Evolutionary conservation across 2,113 vertebrate species (phyloP), one percentile per base, ranked within the genome.

Genomic region (Gavialis gangeticus): DNA sequence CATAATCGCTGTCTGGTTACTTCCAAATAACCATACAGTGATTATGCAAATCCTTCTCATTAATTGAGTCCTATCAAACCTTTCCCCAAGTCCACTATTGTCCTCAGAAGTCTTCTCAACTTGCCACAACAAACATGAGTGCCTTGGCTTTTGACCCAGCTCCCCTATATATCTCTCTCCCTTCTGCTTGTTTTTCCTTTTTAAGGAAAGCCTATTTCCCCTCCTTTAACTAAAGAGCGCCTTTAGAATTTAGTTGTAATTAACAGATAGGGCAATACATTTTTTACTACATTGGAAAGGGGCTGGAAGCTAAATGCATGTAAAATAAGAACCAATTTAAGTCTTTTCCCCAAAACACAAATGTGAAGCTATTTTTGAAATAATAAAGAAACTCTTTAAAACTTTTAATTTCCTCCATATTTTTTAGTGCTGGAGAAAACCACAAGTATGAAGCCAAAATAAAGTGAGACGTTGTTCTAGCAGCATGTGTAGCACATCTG

Each of bases 1-100:
- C 1, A 62, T n/a, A 80, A 81, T 54, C 15, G 30, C n/a, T 80
- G 59, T 13, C 19, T 1, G 0, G 1, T 75, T 67, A 71, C 83
- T 94, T 95, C 84, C 56, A 92, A 87, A 92, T 73, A 87, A 71
- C 8, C 10, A 60, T 57, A 64, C n/a, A 75, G 69, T 56, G 19
- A 57, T 54, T 57, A 5, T 24, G 1, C 54, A 93, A 85, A 67
- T 58, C 56, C 19, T 78, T 82, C 34, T 3, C 4, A 55, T 66
- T 62, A 4, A 19, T 4, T 75, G 22, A 0, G 7, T 82, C 85
- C 79, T 76, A 14, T 73, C 0, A 89, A 88, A 66, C 88, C 7
- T 85, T 90, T 91, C 59, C 19, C 54, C 6, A 25, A 25, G 22
- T 58, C 21, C 58, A 58, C 27, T 85, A 92, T 28, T 83, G 66